A percentile compares a stretch with the other conserved stretches of the same genome.
Evolutionary conservation across 2,888 invertebrate species (phyloP).

Genomic region (Melipona bicolor): DNA sequence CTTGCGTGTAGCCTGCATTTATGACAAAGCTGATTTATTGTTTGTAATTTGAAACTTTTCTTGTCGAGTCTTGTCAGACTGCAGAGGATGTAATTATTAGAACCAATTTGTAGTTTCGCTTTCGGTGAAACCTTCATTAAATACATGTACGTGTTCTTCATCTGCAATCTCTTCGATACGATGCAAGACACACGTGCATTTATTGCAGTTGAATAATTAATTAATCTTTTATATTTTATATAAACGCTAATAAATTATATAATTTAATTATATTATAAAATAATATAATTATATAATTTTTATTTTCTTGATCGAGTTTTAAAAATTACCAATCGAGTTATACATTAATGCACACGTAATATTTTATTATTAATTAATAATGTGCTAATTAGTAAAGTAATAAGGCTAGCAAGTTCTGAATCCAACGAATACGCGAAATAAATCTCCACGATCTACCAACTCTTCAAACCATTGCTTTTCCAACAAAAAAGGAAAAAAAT

Average conservation of each 20-base stretch:
- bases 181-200: too few species aligned
- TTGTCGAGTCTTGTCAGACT: not conserved
- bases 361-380: too few species aligned
- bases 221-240: too few species aligned
- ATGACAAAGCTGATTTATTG: not conserved
- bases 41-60: not conserved
- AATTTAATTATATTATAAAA: too few species aligned
- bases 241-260: too few species aligned
- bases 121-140: not conserved
- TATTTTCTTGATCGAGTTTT: too few species aligned
- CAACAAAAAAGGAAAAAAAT: not conserved
- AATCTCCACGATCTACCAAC: not conserved
- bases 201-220: too few species aligned
- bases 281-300: too few species aligned
- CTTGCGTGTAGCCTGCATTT: not conserved
- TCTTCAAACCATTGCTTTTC: not conserved
- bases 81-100: not conserved
- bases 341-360: too few species aligned
- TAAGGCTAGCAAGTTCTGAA: not conserved
- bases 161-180: not conserved
- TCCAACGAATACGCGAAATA: not conserved
- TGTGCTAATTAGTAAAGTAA: too few species aligned
- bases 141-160: not conserved
- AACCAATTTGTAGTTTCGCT: not conserved
- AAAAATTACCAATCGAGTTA: too few species aligned